Conservation (phyloP, 2,797 vertebrate species). For the Bovichtus variegatus region DNA sequence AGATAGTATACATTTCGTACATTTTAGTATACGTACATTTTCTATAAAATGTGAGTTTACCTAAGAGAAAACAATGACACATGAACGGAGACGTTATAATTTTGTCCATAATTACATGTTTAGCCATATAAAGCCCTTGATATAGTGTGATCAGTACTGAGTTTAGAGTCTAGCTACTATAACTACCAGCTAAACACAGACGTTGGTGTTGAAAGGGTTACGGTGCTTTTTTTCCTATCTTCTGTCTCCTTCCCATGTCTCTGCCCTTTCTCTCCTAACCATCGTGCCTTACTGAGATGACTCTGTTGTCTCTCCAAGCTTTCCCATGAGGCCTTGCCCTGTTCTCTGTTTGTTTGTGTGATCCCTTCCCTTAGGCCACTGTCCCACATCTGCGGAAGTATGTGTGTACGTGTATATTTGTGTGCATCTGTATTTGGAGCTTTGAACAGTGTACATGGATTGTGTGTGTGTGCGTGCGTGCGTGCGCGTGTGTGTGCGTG, state of each 20-base stretch:
- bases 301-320: constrained; percentile 75
- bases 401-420: constrained; percentile 52
- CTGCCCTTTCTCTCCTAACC: constrained; percentile 59
- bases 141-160: background rate
- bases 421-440: constrained; percentile 51
- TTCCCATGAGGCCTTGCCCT: constrained; percentile 82
- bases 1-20: background rate
- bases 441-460: constrained; percentile 57
- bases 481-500: constrained; percentile 31
- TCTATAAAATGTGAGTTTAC: too few species aligned
- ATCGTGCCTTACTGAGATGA: constrained; percentile 70
- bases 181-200: background rate
- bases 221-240: constrained; percentile 19
- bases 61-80: background rate
- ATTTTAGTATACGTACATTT: too few species aligned
- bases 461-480: constrained; percentile 31
- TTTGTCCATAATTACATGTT: background rate
- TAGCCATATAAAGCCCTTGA: background rate
- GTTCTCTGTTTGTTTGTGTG: constrained; percentile 81
- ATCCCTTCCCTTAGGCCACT: constrained; percentile 81
- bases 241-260: constrained; percentile 48
- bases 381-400: constrained; percentile 78
- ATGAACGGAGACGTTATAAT: background rate
- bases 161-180: background rate
- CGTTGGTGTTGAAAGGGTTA: constrained; percentile 44